Evolutionary conservation across 2,113 vertebrate species (phyloP).

Genomic region (Dromaius novaehollandiae): DNA sequence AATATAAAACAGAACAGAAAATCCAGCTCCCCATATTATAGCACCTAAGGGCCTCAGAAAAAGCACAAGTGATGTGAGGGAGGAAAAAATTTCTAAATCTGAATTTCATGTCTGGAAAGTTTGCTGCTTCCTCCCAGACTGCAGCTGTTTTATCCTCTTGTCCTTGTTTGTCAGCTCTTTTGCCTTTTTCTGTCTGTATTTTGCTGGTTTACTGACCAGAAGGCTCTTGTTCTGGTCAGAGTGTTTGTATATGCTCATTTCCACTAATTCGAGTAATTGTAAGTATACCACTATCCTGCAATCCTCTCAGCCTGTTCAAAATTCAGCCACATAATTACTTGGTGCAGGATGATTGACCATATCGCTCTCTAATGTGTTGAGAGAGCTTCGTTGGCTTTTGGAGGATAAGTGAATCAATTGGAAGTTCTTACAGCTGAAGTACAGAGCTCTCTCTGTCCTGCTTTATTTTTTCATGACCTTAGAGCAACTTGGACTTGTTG

Average conservation of each 20-base stretch:
- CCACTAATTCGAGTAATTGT: background rate
- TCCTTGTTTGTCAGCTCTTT: background rate
- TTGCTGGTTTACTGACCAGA: constrained; percentile 26
- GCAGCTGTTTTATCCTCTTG: background rate
- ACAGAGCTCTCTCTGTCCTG: background rate
- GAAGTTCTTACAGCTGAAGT: background rate
- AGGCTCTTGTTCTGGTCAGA: background rate
- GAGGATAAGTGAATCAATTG: background rate
- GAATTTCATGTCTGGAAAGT: background rate
- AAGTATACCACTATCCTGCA: background rate
- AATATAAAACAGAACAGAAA: background rate
- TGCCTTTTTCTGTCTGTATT: background rate
- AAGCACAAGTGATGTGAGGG: background rate
- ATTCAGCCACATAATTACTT: constrained; percentile 6
- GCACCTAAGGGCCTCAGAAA: background rate
- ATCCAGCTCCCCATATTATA: background rate
- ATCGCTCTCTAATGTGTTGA: background rate
- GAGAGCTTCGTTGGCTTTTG: background rate
- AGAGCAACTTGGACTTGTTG: background rate
- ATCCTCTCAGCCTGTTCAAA: constrained; percentile 23
- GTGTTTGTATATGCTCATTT: constrained; percentile 2
- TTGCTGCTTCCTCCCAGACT: background rate
- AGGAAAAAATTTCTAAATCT: background rate
- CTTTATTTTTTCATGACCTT: background rate
- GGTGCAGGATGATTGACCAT: background rate